Conservation (phyloP, 2,797 vertebrate genomes). For the Catamblyrhynchus diadema region DNA sequence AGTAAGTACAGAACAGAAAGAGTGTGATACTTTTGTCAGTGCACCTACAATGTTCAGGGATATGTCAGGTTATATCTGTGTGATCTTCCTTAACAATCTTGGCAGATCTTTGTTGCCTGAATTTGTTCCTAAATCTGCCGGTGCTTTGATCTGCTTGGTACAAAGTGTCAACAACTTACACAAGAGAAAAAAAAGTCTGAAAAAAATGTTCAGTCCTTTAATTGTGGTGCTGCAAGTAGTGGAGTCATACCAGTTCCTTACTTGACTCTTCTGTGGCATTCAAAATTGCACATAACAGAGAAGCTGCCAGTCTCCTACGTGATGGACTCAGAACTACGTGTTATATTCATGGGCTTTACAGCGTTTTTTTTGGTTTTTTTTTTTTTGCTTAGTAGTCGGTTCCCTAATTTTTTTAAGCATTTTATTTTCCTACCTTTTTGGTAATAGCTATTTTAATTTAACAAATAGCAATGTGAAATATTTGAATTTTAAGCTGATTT, state of each 20-base stretch:
- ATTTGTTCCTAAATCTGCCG: background rate
- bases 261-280: background rate
- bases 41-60: background rate
- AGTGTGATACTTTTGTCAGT: background rate
- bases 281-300: background rate
- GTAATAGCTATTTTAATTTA: background rate
- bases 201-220: background rate
- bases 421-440: background rate
- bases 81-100: background rate
- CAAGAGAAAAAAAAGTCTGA: background rate
- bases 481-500: background rate
- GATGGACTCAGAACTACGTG: background rate
- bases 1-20: background rate
- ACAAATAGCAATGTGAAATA: background rate
- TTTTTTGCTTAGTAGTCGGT: background rate
- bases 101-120: background rate
- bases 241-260: background rate
- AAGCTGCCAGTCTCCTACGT: background rate
- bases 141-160: background rate
- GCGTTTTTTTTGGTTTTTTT: background rate
- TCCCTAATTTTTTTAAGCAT: background rate
- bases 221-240: background rate
- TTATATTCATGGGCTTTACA: background rate
- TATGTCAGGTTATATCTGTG: background rate
- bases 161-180: background rate